Evolutionary conservation across 2,888 invertebrate genomes (phyloP), one percentile per base, ranked within the genome.

Genomic region (Morpho helenor): DNA sequence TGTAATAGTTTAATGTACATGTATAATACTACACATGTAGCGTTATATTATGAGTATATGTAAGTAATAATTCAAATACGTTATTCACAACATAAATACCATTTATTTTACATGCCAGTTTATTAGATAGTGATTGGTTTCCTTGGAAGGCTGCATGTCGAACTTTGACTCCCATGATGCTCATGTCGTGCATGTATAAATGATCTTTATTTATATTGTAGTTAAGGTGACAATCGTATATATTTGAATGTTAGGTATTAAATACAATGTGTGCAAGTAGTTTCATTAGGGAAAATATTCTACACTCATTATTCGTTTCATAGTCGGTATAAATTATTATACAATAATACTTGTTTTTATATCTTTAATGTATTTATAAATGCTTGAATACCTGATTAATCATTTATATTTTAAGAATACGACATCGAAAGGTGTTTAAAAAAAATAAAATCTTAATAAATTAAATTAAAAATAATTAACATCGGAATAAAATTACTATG

Each of bases 101-200:
- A 79, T 78, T 78, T 79, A 80, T 77, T 75, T 78, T 67, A 68
- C 69, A 66, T 72, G 71, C 67, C 66, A 61, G 68, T 79, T 81
- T 77, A 82, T 87, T 87, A 85, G 84, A 83, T 82, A 83, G 84
- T 84, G 86, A 86, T 84, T 84, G 82, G 84, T 73, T 80, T 73
- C 69, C 73, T 66, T 72, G 62, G 87, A 88, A 88, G 87, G 87
- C 73, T 82, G 77, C 65, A 59, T 40, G 61, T 72, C 77, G 85
- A 87, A 83, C 87, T 87, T 82, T 88, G 87, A 87, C 84, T 80
- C 70, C 61, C 46, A 55, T 43, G 60, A 56, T 61, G 53, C 49
- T 31, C 53, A 58, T 61, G 50, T 55, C 7, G 6, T 46, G 9
- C 49, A 40, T 16, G n/a, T n/a, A 7, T 45, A 44, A 57, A 16